Evolutionary conservation across 2,888 invertebrate genomes (phyloP), one percentile per base, ranked within the genome.

Genomic region (Ctena decussata): DNA sequence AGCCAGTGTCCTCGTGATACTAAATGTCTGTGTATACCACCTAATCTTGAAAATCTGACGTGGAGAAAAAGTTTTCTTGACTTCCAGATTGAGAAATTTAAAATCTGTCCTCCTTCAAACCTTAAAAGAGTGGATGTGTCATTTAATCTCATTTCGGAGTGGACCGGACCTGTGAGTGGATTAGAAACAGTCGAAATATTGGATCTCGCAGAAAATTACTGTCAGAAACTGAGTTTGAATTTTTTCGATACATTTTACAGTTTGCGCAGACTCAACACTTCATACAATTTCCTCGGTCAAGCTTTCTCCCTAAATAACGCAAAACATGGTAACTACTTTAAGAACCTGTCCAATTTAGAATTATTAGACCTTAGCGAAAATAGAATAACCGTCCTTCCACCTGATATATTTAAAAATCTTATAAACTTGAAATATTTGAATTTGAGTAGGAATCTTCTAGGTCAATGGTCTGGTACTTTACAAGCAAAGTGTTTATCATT

Each of bases 181-280:
- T 32, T 86, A 12, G 57, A 80, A 41, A 57, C 46, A n/a, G 5
- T 90, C 0, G 76, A 39, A 24, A 37, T 74, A 39, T 44, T 90
- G 0, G 85, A 87, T 65, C 69, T 90, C 1, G 83, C 90, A 15
- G 71, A 77, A 15, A 90, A 90, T 46, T 41, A 65, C 18, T 85
- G 84, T 24, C 11, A 46, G 0, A 30, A 77, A 5, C 44, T 86
- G 3, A 46, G 49, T 2, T 21, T 37, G 21, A 12, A 21, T 0
- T 89, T 89, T 30, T 85, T 89, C 49, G 27, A 41, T 15, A 27
- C 30, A 0, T 82, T 89, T 57, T 1, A 32, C 15, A 32, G 27
- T 11, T 35, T 90, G 15, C 49, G 69, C 27, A 18, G 49, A 30
- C 57, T 86, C 0, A 85, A 87, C 57, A 30, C 85, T 12, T 78